Conservation (phyloP, 2,113 vertebrate species). For the Poeciliopsis turrubarensis region DNA sequence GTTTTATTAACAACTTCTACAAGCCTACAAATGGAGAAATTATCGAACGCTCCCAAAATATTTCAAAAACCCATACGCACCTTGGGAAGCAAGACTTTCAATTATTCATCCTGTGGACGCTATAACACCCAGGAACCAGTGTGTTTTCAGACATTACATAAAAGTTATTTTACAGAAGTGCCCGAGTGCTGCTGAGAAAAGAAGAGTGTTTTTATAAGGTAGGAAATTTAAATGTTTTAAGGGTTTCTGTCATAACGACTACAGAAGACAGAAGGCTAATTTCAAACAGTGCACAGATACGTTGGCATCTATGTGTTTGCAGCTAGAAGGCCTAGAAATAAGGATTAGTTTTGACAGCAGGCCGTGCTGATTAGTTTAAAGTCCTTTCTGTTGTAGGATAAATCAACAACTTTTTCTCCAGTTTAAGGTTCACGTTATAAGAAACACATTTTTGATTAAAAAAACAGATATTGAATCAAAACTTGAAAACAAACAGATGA, state of each 20-base stretch:
- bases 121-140: neutral
- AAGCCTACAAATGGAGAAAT: too few species aligned
- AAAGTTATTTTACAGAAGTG: constrained; percentile 14
- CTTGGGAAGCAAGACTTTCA: neutral
- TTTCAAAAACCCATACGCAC: too few species aligned
- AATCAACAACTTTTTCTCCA: constrained; percentile 6
- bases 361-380: constrained; percentile 21
- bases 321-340: constrained; percentile 14
- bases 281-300: neutral
- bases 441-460: neutral
- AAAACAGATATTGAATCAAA: constrained; percentile 5
- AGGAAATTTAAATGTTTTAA: constrained; percentile 42
- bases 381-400: constrained; percentile 33
- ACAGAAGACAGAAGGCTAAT: neutral
- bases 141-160: constrained; percentile 18
- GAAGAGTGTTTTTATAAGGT: constrained; percentile 1
- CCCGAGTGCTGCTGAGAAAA: neutral
- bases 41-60: too few species aligned
- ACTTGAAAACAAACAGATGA: neutral
- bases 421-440: neutral
- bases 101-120: neutral
- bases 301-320: neutral
- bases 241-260: constrained; percentile 18
- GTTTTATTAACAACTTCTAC: too few species aligned
- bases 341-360: constrained; percentile 2